These are phyloP conservation scores for Siniperca undulata DNA, from an alignment of 2,797 vertebrate genomes.

Conservation along the genomic window DNA sequence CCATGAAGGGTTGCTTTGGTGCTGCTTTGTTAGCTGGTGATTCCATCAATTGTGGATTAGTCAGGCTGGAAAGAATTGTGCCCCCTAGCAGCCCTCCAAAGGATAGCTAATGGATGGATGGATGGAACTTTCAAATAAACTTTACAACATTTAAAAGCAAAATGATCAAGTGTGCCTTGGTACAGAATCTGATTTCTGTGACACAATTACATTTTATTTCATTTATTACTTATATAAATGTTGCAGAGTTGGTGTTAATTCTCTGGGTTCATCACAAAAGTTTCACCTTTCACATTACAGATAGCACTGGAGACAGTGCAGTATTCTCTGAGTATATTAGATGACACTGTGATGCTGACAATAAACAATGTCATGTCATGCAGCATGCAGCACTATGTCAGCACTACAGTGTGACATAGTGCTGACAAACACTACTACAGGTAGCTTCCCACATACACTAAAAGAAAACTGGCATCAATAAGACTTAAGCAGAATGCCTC, in stretches of 20 bases:
- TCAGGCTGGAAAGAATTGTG: too few species aligned
- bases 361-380: neutral
- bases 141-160: neutral
- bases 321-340: slow-evolving; percentile 18
- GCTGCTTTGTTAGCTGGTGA: too few species aligned
- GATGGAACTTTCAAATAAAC: neutral
- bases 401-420: slow-evolving; percentile 12
- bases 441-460: neutral
- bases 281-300: neutral
- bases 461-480: neutral
- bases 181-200: neutral
- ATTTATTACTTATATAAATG: too few species aligned
- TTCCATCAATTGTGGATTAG: too few species aligned
- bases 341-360: slow-evolving; percentile 20
- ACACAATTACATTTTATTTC: neutral
- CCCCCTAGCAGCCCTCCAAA: too few species aligned
- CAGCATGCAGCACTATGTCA: slow-evolving; percentile 16
- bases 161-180: neutral
- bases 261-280: neutral
- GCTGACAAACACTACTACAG: slow-evolving; percentile 25
- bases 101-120: too few species aligned
- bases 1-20: too few species aligned
- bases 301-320: neutral
- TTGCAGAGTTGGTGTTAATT: neutral
- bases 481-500: neutral